phyloP scores from a whole-genome alignment of 2,113 vertebrate species.

The Synchiropus splendidus region DNA sequence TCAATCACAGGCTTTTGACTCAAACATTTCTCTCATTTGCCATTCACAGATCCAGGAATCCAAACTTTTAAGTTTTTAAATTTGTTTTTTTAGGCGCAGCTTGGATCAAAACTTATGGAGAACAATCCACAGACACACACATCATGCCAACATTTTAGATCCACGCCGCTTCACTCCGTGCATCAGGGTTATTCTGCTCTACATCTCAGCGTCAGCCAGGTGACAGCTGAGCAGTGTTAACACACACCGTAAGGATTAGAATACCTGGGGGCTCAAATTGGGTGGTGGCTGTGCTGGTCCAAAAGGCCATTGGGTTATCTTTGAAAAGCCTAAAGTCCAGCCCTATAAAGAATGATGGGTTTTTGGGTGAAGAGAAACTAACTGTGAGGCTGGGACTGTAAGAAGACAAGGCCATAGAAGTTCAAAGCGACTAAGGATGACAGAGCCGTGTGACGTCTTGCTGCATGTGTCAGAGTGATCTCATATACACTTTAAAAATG shows the following conservation, averaged over 20 bases:
- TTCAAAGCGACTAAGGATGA: conserved; percentile 4
- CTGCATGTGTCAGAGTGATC: background rate
- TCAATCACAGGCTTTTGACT: too few relatives aligned
- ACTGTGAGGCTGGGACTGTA: conserved; percentile 33
- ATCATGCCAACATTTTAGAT: conserved; percentile 56
- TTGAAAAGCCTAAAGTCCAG: conserved; percentile 99
- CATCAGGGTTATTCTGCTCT: conserved; percentile 65
- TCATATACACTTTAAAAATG: too few relatives aligned
- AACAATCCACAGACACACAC: too few relatives aligned
- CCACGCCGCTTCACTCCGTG: conserved; percentile 48
- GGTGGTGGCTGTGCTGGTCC: conserved; percentile 82
- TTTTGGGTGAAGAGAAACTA: conserved; percentile 55
- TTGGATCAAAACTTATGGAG: too few relatives aligned
- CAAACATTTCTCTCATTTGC: too few relatives aligned
- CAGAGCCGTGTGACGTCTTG: background rate
- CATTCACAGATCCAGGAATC: too few relatives aligned
- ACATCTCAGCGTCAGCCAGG: conserved; percentile 55
- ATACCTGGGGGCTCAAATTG: conserved; percentile 88
- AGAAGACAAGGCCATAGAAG: conserved; percentile 26
- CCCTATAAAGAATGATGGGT: conserved; percentile 81
- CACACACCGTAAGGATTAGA: conserved; percentile 70
- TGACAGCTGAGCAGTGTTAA: conserved; percentile 63
- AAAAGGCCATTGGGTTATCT: conserved; percentile 99
- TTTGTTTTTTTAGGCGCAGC: too few relatives aligned
- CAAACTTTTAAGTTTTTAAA: too few relatives aligned